phyloP scores from a whole-genome alignment of 2,113 vertebrate genomes.

The Atrichornis clamosus region DNA sequence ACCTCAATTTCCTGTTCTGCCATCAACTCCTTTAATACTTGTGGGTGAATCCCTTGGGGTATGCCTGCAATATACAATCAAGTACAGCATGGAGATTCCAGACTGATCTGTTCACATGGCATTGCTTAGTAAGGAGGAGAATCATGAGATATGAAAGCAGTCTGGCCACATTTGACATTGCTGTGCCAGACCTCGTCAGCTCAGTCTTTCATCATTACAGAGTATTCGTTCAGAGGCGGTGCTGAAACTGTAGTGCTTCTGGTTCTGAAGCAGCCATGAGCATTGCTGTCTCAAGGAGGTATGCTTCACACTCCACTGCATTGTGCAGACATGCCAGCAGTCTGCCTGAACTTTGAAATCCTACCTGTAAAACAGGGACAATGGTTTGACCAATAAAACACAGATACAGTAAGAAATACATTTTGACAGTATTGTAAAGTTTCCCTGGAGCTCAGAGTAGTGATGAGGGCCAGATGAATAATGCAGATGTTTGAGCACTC shows the following conservation, averaged over 20 bases:
- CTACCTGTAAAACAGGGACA: background rate
- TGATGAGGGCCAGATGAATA: background rate
- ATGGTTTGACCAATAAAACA: background rate
- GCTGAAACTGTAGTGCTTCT: background rate
- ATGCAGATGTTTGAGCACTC: background rate
- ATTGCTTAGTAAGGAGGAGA: background rate
- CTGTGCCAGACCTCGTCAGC: background rate
- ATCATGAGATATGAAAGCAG: background rate
- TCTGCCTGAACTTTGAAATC: background rate
- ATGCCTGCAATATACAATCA: background rate
- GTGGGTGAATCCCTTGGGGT: background rate
- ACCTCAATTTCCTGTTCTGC: background rate
- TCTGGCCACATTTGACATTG: background rate
- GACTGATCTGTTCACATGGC: accelerated
- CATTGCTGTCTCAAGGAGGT: background rate
- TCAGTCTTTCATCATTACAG: background rate
- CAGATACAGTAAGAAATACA: background rate
- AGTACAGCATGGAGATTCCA: background rate
- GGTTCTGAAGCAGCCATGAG: background rate
- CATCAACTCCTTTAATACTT: background rate
- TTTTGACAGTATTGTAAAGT: background rate
- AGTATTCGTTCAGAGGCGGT: background rate
- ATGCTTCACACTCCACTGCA: background rate
- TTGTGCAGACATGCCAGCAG: background rate
- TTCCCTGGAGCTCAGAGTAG: background rate